Conservation (phyloP, 2,888 invertebrate species). For the Nomada lathburiana region DNA sequence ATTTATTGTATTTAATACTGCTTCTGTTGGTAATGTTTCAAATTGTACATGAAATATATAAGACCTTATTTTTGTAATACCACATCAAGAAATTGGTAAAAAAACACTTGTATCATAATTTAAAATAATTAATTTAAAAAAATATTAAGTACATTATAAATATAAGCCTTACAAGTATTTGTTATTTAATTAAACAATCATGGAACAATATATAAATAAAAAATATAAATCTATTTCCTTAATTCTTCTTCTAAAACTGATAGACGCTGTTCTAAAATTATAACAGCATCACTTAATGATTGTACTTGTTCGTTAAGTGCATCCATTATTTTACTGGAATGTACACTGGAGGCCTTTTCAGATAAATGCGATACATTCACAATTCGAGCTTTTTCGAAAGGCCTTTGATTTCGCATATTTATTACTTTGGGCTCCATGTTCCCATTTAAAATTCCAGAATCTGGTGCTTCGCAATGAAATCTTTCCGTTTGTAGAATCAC, state of each 20-base stretch:
- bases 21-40: neutral
- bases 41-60: slow-evolving; percentile 1
- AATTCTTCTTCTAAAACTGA: slow-evolving; percentile 85
- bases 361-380: slow-evolving; percentile 33
- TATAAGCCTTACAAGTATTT: slow-evolving; percentile 7
- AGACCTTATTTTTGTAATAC: slow-evolving; percentile 8
- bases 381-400: slow-evolving; percentile 39
- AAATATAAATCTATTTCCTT: slow-evolving; percentile 59
- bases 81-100: neutral
- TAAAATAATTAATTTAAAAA: slow-evolving; percentile 10
- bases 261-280: slow-evolving; percentile 86
- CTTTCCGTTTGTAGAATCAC: slow-evolving; percentile 38
- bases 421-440: slow-evolving; percentile 67
- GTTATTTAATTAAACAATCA: slow-evolving; percentile 15
- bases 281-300: slow-evolving; percentile 86
- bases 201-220: slow-evolving; percentile 8
- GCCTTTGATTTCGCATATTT: slow-evolving; percentile 63
- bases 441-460: slow-evolving; percentile 46
- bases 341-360: slow-evolving; percentile 13
- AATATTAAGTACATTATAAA: slow-evolving; percentile 16
- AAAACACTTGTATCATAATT: slow-evolving; percentile 9
- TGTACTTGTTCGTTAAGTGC: slow-evolving; percentile 86
- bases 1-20: neutral
- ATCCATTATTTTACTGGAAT: slow-evolving; percentile 80
- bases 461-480: slow-evolving; percentile 54